Conservation (phyloP, 92 coral and sea anemone genomes). For the Phenganax marumi region DNA sequence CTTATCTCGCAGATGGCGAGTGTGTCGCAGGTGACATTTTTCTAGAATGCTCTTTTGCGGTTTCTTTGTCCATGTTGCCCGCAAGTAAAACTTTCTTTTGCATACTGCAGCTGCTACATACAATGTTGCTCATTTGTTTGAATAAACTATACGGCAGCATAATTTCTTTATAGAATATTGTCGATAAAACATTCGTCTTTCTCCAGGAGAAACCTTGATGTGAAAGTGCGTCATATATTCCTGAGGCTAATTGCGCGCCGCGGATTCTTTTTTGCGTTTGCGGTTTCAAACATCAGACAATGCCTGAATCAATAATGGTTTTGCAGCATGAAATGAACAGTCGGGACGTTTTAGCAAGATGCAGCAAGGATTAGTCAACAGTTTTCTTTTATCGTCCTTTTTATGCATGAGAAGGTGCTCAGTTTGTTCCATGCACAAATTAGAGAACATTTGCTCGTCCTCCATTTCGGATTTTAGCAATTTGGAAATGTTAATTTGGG, state of each 20-base stretch:
- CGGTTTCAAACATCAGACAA: too few species aligned
- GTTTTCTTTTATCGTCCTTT: too few species aligned
- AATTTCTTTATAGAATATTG: background rate
- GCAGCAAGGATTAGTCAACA: background rate
- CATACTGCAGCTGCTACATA: background rate
- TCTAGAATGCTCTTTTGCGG: constrained; percentile 5
- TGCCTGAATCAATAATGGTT: background rate
- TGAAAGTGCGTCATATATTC: background rate
- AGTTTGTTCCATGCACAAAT: too few species aligned
- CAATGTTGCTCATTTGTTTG: constrained; percentile 19
- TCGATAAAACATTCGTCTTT: background rate
- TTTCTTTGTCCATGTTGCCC: constrained; percentile 13
- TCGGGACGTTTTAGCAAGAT: background rate
- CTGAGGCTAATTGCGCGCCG: background rate
- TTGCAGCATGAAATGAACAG: background rate
- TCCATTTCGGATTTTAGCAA: too few species aligned
- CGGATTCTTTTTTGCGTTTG: too few species aligned
- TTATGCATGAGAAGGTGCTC: too few species aligned
- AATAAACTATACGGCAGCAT: background rate
- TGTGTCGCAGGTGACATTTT: constrained; percentile 7
- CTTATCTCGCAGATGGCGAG: background rate
- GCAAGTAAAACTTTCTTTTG: background rate
- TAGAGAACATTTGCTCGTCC: too few species aligned
- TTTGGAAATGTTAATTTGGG: background rate
- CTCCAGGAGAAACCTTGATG: background rate